phyloP scores from a whole-genome alignment of 1,140 invertebrate species.

The Venturia canescens region DNA sequence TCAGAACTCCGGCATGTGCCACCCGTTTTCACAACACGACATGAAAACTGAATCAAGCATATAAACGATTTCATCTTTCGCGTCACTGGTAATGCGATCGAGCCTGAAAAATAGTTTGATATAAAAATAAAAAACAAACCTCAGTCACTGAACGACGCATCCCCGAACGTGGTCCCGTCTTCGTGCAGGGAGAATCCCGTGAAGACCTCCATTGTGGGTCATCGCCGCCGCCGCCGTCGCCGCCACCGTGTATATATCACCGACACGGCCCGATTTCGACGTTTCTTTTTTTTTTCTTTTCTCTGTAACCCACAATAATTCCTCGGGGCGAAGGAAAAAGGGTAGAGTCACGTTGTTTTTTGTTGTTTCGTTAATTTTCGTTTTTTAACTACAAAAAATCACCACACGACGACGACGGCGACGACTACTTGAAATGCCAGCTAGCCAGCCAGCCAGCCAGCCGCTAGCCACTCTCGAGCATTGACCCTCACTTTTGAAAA shows the following conservation, averaged over 20 bases:
- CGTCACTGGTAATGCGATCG: background rate
- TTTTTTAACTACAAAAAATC: background rate
- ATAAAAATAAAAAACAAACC: conserved; percentile 43
- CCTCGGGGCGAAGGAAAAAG: background rate
- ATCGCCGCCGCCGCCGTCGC: conserved; percentile 42
- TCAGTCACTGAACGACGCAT: conserved; percentile 54
- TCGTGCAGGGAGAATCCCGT: conserved; percentile 48
- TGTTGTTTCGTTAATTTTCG: too few relatives aligned
- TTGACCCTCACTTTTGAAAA: conserved; percentile 58
- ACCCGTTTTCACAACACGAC: conserved; percentile 7
- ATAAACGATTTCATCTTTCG: too few relatives aligned
- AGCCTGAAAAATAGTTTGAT: background rate
- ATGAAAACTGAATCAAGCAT: background rate
- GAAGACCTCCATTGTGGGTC: conserved; percentile 58
- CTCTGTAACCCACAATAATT: conserved; percentile 10
- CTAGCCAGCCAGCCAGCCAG: conserved; percentile 54
- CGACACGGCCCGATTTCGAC: conserved; percentile 38
- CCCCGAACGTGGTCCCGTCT: conserved; percentile 48
- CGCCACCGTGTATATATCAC: conserved; percentile 25
- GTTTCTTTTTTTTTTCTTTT: conserved; percentile 43
- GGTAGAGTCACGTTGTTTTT: background rate
- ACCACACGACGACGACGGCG: conserved; percentile 47
- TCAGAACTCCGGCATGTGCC: conserved; percentile 5
- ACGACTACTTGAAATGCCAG: conserved; percentile 45
- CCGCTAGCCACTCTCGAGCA: conserved; percentile 58